Evolutionary conservation across 2,113 vertebrate species (phyloP).

Genomic region (Riparia riparia): DNA sequence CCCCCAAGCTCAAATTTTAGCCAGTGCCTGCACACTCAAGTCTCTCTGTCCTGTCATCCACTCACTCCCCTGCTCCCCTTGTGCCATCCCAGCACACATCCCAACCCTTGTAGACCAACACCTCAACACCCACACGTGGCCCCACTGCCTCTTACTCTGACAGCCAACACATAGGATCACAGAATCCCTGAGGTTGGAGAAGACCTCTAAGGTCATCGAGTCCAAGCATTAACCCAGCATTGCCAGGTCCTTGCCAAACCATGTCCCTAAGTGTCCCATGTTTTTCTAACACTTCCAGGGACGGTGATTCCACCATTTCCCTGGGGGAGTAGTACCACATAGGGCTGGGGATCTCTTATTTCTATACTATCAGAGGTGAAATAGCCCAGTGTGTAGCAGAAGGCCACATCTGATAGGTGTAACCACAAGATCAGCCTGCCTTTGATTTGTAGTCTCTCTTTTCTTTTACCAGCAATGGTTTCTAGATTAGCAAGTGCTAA

Average conservation of each 20-base stretch:
- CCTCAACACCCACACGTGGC: rapidly evolving
- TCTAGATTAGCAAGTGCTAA: background rate
- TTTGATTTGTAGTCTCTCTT: background rate
- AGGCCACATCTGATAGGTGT: background rate
- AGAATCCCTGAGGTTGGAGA: background rate
- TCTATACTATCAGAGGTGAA: background rate
- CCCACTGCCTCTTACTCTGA: background rate
- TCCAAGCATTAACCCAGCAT: background rate
- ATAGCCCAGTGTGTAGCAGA: background rate
- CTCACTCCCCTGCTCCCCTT: background rate
- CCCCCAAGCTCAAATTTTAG: background rate
- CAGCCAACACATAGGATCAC: background rate
- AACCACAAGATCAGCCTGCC: background rate
- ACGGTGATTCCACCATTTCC: background rate
- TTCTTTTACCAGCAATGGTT: background rate
- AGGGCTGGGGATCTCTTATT: background rate
- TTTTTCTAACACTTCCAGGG: background rate
- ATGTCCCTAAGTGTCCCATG: background rate
- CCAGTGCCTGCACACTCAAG: background rate
- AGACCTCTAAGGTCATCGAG: background rate
- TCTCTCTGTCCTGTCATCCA: background rate
- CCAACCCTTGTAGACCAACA: background rate
- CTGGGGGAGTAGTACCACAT: background rate
- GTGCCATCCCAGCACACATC: background rate
- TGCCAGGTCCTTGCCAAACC: background rate